A percentile compares a stretch with the other conserved stretches of the same genome.
Evolutionary conservation across 2,113 vertebrate species (phyloP).

Genomic region (Laticauda colubrina): DNA sequence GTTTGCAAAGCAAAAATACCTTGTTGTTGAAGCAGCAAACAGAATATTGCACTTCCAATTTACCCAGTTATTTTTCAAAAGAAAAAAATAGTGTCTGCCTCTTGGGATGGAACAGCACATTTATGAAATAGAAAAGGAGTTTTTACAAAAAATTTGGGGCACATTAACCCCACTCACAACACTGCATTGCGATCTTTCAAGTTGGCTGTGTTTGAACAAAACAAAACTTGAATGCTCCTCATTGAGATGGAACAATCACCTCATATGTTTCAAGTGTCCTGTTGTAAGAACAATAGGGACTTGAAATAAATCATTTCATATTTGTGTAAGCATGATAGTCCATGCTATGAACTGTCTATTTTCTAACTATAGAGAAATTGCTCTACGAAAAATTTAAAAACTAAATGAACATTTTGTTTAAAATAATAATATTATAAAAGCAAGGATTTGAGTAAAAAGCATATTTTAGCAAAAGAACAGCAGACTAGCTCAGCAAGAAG

Average conservation of each 20-base stretch:
- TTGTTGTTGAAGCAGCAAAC: not conserved
- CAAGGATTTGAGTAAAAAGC: not conserved
- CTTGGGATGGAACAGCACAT: not conserved
- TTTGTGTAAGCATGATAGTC: not conserved
- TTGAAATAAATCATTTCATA: not conserved
- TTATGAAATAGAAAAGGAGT: not conserved
- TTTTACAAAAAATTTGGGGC: not conserved
- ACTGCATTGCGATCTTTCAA: not conserved
- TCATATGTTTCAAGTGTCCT: not conserved
- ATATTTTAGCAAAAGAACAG: not conserved
- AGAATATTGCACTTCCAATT: not conserved
- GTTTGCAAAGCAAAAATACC: not conserved
- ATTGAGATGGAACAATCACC: not conserved
- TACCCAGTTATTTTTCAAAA: not conserved
- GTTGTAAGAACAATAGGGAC: not conserved
- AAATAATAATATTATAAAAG: not conserved
- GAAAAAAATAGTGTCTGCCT: not conserved
- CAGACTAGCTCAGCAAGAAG: not conserved
- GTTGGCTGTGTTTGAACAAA: not conserved
- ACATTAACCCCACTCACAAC: not conserved
- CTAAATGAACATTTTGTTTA: not conserved
- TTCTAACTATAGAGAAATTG: not conserved
- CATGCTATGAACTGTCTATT: not conserved
- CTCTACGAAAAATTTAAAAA: not conserved
- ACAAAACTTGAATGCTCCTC: not conserved